Percentiles rank a stretch among this genome's conserved stretches.
Evolutionary conservation across 2,797 vertebrate species (phyloP).

Genomic region (Tapera naevia): DNA sequence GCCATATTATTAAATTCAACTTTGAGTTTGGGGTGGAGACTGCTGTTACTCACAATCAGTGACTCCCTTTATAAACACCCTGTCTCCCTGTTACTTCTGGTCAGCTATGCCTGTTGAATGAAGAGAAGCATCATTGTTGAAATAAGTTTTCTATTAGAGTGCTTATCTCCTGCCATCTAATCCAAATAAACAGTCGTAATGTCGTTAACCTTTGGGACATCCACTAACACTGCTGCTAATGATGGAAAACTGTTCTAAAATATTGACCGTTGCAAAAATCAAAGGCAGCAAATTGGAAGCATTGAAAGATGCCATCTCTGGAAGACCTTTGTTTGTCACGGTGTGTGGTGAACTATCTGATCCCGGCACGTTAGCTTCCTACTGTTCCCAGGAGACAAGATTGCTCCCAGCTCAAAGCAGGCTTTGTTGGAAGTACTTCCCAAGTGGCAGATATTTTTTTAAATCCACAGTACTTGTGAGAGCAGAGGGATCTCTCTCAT

Average conservation of each 20-base stretch:
- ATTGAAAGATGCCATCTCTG: not conserved
- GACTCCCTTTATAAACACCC: not conserved
- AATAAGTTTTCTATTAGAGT: constrained; percentile 6
- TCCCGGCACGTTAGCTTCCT: not conserved
- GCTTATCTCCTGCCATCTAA: constrained; percentile 25
- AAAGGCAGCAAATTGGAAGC: constrained; percentile 30
- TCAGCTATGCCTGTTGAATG: not conserved
- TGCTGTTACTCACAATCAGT: not conserved
- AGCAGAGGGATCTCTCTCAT: not conserved
- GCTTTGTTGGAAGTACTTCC: not conserved
- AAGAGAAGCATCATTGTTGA: not conserved
- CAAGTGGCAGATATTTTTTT: not conserved
- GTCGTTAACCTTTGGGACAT: constrained; percentile 26
- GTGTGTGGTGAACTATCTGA: not conserved
- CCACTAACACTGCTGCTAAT: constrained; percentile 3
- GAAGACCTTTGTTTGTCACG: not conserved
- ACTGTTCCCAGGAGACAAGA: not conserved
- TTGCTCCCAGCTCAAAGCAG: not conserved
- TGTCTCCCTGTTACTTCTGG: not conserved
- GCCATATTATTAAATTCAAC: constrained; percentile 5
- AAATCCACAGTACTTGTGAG: not conserved
- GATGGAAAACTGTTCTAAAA: constrained; percentile 27
- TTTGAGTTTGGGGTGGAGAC: constrained; percentile 8
- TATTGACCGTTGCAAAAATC: not conserved
- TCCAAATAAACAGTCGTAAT: not conserved